phyloP scores from a whole-genome alignment of 2,888 invertebrate genomes.

The Idaea biselata region DNA sequence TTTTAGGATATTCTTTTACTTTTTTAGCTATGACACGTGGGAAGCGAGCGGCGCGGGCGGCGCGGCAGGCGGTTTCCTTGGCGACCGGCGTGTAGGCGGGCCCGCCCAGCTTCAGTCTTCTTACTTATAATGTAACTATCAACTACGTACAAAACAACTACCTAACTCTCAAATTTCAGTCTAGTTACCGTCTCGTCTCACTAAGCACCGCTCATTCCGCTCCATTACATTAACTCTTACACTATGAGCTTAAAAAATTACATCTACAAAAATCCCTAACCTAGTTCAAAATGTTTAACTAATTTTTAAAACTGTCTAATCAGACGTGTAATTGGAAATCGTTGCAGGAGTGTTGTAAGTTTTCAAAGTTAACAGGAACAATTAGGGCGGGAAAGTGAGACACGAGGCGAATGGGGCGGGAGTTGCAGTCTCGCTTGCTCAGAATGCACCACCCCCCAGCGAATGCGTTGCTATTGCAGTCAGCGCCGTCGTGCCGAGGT shows the following conservation, averaged over 20 bases:
- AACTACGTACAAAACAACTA: slow-evolving; percentile 23
- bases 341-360: slow-evolving; percentile 43
- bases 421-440: slow-evolving; percentile 78
- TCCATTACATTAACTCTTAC: neutral
- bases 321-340: slow-evolving; percentile 37
- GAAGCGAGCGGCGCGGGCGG: slow-evolving; percentile 29
- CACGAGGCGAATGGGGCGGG: slow-evolving; percentile 74
- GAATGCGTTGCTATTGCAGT: slow-evolving; percentile 67
- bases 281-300: slow-evolving; percentile 18
- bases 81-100: slow-evolving; percentile 57
- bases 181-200: slow-evolving; percentile 18
- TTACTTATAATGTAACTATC: slow-evolving; percentile 35
- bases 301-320: slow-evolving; percentile 31
- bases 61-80: slow-evolving; percentile 60
- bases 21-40: slow-evolving; percentile 36
- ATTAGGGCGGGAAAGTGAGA: slow-evolving; percentile 78
- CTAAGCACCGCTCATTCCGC: slow-evolving; percentile 12
- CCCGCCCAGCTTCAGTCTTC: slow-evolving; percentile 39
- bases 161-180: slow-evolving; percentile 9
- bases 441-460: slow-evolving; percentile 72
- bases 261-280: slow-evolving; percentile 13
- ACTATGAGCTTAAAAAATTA: neutral
- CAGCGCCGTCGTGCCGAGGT: slow-evolving; percentile 61
- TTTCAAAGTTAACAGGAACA: slow-evolving; percentile 55
- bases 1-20: too few species aligned